phyloP scores from a whole-genome alignment of 2,797 vertebrate species.

The Megaceryle alcyon region DNA sequence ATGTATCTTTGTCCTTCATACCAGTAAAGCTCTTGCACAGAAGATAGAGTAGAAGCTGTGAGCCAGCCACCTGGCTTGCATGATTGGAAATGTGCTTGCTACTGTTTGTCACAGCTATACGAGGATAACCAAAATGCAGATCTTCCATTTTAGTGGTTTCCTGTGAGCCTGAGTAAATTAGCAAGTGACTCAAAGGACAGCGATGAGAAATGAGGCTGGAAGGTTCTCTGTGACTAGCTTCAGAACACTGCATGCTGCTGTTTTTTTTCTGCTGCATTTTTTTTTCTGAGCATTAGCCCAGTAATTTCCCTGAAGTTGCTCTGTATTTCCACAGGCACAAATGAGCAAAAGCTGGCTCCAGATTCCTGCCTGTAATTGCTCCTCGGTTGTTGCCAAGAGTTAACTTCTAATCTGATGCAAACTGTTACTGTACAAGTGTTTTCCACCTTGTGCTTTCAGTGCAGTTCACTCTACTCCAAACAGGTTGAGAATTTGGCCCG shows the following conservation, averaged over 20 bases:
- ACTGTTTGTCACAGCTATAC: fast-evolving
- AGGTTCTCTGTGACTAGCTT: neutral
- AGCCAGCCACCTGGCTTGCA: neutral
- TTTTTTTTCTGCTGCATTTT: neutral
- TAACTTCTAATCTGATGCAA: neutral
- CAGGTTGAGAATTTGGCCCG: fast-evolving
- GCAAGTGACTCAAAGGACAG: neutral
- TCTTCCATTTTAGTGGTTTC: neutral
- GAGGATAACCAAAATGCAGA: neutral
- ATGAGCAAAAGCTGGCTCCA: neutral
- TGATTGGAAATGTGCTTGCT: neutral
- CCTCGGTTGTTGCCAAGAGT: neutral
- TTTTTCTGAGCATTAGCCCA: neutral
- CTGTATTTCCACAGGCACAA: neutral
- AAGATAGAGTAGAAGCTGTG: neutral
- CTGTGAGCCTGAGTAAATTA: neutral
- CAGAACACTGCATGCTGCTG: neutral
- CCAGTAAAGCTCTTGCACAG: neutral
- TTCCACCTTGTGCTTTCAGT: neutral
- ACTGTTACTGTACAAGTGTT: neutral
- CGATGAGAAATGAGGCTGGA: neutral
- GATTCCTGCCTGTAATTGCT: neutral
- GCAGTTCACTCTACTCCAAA: neutral
- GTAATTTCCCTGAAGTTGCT: neutral
- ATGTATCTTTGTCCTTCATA: neutral